Conservation (phyloP, 2,113 vertebrate genomes). For the Phyllopteryx taeniolatus region DNA sequence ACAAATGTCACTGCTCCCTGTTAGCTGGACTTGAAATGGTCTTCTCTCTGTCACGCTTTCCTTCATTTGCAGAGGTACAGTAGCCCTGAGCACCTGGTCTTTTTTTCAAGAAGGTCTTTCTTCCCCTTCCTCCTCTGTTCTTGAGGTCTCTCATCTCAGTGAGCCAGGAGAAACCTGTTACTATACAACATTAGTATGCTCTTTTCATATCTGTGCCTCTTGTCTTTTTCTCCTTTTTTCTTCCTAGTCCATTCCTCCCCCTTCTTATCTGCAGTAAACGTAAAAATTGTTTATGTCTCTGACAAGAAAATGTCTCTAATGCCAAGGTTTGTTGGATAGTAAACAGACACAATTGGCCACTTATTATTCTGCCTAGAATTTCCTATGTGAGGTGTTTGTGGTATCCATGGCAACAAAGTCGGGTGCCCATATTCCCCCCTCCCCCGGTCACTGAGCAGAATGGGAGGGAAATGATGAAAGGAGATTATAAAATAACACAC, state of each 20-base stretch:
- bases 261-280: constrained; percentile 44
- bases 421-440: constrained; percentile 51
- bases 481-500: constrained; percentile 65
- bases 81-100: constrained; percentile 48
- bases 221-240: not conserved
- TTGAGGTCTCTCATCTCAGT: constrained; percentile 53
- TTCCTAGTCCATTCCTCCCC: not conserved
- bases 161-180: constrained; percentile 59
- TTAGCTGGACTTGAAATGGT: constrained; percentile 58
- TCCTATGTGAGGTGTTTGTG: constrained; percentile 74
- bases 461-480: constrained; percentile 56
- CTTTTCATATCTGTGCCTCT: constrained; percentile 62
- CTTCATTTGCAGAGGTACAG: constrained; percentile 49
- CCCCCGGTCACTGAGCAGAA: constrained; percentile 52
- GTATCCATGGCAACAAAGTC: constrained; percentile 77
- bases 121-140: constrained; percentile 35
- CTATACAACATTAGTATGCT: constrained; percentile 67
- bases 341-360: constrained; percentile 71
- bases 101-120: constrained; percentile 33
- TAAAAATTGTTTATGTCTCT: constrained; percentile 76
- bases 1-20: constrained; percentile 55
- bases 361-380: constrained; percentile 76
- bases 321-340: constrained; percentile 70
- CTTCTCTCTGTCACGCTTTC: constrained; percentile 36
- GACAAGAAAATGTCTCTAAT: constrained; percentile 77